These are phyloP conservation scores for Oedothorax gibbosus DNA, from an alignment of 1,140 invertebrate genomes.

Conservation along the genomic window DNA sequence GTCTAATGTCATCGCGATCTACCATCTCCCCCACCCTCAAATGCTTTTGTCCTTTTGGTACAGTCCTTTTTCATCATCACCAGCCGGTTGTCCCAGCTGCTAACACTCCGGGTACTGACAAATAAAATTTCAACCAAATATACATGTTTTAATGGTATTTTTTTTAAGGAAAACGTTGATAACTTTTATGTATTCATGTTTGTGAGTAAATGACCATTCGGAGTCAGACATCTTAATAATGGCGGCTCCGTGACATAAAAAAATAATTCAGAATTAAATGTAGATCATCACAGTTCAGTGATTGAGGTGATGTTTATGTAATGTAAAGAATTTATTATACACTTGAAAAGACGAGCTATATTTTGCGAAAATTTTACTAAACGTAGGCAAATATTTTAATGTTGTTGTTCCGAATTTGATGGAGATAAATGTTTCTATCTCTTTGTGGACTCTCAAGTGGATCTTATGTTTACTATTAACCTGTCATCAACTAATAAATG, in stretches of 20 bases:
- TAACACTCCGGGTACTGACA: conserved; percentile 18
- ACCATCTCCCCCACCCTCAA: conserved; percentile 48
- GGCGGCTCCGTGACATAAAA: conserved; percentile 43
- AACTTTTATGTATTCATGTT: conserved; percentile 1
- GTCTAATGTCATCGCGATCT: conserved; percentile 10
- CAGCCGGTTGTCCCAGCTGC: conserved; percentile 45
- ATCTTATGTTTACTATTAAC: no score
- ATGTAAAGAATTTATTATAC: neutral
- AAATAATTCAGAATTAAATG: conserved; percentile 2
- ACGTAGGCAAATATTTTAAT: no score
- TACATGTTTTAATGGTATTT: neutral
- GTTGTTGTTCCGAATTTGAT: no score
- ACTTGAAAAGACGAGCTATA: neutral
- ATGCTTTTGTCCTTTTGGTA: conserved; percentile 58
- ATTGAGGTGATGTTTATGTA: no score
- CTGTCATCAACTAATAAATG: no score
- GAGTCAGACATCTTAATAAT: conserved; percentile 59
- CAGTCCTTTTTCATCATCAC: conserved; percentile 43
- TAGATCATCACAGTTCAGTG: neutral
- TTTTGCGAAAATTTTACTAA: neutral
- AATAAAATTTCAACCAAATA: neutral
- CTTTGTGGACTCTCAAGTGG: no score
- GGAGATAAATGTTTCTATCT: no score
- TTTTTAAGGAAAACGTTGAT: neutral
- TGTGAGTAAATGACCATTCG: conserved; percentile 15